These are phyloP conservation scores for Tenthredo distinguenda DNA, from an alignment of 2,888 invertebrate species.

Conservation along the genomic window DNA sequence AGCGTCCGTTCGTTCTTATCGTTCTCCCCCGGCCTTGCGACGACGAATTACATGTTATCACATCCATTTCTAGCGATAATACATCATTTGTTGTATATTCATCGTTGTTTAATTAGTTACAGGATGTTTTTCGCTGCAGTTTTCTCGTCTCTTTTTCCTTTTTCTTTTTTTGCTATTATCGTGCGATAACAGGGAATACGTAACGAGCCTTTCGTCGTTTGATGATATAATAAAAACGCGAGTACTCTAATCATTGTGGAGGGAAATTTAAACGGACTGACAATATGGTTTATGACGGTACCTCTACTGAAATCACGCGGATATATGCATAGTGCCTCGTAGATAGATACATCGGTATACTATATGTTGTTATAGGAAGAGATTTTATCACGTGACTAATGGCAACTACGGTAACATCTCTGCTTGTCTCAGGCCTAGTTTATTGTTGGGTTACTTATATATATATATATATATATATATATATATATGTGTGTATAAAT, in stretches of 20 bases:
- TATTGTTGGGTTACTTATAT: slow-evolving; percentile 36
- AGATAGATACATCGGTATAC: not conserved
- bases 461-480: not conserved
- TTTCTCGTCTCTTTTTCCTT: not conserved
- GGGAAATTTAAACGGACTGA: not conserved
- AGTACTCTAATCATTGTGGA: not conserved
- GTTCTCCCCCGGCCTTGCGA: not conserved
- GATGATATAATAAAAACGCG: not conserved
- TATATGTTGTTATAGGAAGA: not conserved
- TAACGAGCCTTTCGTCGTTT: not conserved
- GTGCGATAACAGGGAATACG: not conserved
- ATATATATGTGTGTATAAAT: not conserved
- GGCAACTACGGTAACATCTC: slow-evolving; percentile 39
- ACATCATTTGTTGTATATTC: not conserved
- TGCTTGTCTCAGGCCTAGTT: slow-evolving; percentile 18
- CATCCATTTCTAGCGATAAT: not conserved
- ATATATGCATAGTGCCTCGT: not conserved
- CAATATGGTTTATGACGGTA: slow-evolving; percentile 4
- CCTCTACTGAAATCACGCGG: not conserved
- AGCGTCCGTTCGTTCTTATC: not conserved
- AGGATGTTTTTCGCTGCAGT: not conserved
- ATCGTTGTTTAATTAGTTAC: not conserved
- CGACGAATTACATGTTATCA: not conserved
- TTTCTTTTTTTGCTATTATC: not conserved
- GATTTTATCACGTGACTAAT: slow-evolving; percentile 30